Percentiles rank a stretch among this genome's conserved stretches.
Conservation (phyloP, 2,113 vertebrate species). For the Poicephalus meyeri region DNA sequence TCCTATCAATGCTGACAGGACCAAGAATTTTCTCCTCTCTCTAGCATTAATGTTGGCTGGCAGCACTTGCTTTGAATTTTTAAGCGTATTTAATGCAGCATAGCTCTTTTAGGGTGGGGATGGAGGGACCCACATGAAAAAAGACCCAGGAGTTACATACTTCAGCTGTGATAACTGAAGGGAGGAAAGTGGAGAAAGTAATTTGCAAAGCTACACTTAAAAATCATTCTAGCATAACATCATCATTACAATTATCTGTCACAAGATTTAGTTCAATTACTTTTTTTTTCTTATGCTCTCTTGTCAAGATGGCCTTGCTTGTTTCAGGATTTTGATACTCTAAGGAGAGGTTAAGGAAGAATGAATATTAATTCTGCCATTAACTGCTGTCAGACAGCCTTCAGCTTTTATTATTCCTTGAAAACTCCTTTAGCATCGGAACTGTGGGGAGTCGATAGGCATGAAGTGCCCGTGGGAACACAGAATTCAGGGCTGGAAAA, state of each 20-base stretch:
- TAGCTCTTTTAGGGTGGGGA: background rate
- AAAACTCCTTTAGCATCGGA: background rate
- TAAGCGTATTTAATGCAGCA: background rate
- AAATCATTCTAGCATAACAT: conserved; percentile 68
- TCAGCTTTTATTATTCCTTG: background rate
- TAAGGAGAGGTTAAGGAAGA: conserved; percentile 45
- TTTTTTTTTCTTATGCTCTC: conserved; percentile 25
- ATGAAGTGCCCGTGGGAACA: background rate
- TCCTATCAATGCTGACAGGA: background rate
- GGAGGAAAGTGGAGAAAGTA: conserved; percentile 46
- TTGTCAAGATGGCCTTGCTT: conserved; percentile 64
- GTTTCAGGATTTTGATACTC: conserved; percentile 52
- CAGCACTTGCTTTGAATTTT: conserved; percentile 35
- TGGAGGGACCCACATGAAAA: background rate
- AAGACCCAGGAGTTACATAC: background rate
- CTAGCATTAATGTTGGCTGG: background rate
- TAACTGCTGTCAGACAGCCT: conserved; percentile 31
- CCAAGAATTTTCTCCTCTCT: background rate
- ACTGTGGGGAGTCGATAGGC: conserved; percentile 22
- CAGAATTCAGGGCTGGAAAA: background rate
- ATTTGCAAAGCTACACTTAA: conserved; percentile 70
- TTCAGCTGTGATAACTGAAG: conserved; percentile 28
- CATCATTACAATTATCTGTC: conserved; percentile 73
- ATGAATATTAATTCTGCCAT: conserved; percentile 60
- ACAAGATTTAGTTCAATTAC: conserved; percentile 75